Evolutionary conservation across 2,888 invertebrate species (phyloP).

Genomic region (Hydrotaea cyrtoneurina): DNA sequence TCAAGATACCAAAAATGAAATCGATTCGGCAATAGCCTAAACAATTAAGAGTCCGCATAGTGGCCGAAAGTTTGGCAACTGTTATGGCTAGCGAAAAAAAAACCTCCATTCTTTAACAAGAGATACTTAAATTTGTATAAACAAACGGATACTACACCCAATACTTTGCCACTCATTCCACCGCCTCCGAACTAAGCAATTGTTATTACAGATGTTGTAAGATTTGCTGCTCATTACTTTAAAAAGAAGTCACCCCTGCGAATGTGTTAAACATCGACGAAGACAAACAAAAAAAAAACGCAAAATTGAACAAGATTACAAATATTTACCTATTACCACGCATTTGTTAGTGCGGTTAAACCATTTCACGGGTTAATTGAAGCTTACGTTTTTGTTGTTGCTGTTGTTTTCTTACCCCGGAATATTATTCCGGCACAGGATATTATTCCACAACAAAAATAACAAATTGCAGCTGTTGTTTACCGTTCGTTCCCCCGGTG

Average conservation of each 20-base stretch:
- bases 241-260: not conserved
- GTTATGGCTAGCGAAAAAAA: no score
- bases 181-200: not conserved
- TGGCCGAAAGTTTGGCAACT: no score
- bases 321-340: conserved; percentile 65
- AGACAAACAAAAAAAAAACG: conserved; percentile 29
- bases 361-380: conserved; percentile 63
- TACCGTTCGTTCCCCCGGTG: conserved; percentile 21
- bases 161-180: not conserved
- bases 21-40: no score
- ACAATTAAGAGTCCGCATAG: no score
- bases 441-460: conserved; percentile 7
- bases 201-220: not conserved
- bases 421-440: conserved; percentile 36
- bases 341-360: conserved; percentile 56
- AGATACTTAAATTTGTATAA: no score
- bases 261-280: not conserved
- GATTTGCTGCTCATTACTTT: not conserved
- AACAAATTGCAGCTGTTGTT: conserved; percentile 63
- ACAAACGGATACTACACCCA: no score
- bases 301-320: conserved; percentile 48
- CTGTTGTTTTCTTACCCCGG: not conserved
- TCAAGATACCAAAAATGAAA: no score
- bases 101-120: no score
- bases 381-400: conserved; percentile 47